Evolutionary conservation across 1,140 invertebrate species (phyloP).

Genomic region (Chironomus tepperi): DNA sequence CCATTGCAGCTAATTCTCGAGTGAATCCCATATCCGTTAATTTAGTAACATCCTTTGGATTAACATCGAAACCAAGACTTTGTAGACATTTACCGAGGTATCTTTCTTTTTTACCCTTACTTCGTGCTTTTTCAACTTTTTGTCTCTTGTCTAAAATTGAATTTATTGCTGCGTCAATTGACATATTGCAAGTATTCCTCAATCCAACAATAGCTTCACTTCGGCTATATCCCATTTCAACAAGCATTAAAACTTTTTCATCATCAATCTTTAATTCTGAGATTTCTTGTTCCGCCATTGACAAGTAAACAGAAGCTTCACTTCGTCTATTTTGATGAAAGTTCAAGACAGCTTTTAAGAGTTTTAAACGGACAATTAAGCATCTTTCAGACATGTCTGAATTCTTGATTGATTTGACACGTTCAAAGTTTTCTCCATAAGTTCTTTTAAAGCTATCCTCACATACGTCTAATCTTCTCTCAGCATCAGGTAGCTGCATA

Average conservation of each 20-base stretch:
- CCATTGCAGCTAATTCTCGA: conserved; percentile 44
- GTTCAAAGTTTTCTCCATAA: conserved; percentile 61
- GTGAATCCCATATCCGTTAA: conserved; percentile 59
- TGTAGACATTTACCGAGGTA: conserved; percentile 39
- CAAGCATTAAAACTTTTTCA: conserved; percentile 43
- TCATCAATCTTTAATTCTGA: conserved; percentile 52
- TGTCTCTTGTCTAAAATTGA: conserved; percentile 50
- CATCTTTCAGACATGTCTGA: conserved; percentile 46
- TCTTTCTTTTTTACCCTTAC: conserved; percentile 44
- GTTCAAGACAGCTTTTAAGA: conserved; percentile 65
- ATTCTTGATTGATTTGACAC: conserved; percentile 60
- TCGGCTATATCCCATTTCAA: conserved; percentile 52
- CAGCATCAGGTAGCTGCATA: conserved; percentile 60
- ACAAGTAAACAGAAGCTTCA: conserved; percentile 49
- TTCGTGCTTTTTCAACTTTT: conserved; percentile 44
- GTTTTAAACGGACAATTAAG: conserved; percentile 62
- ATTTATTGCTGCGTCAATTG: conserved; percentile 51
- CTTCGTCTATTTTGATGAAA: conserved; percentile 60
- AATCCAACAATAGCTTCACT: conserved; percentile 56
- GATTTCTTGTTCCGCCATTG: conserved; percentile 51
- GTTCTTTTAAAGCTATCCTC: conserved; percentile 55
- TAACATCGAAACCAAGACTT: conserved; percentile 30
- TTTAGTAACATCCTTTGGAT: conserved; percentile 43
- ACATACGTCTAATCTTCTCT: conserved; percentile 52
- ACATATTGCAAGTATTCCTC: conserved; percentile 46